Conservation (phyloP, 2,113 vertebrate species). For the Shinisaurus crocodilurus region DNA sequence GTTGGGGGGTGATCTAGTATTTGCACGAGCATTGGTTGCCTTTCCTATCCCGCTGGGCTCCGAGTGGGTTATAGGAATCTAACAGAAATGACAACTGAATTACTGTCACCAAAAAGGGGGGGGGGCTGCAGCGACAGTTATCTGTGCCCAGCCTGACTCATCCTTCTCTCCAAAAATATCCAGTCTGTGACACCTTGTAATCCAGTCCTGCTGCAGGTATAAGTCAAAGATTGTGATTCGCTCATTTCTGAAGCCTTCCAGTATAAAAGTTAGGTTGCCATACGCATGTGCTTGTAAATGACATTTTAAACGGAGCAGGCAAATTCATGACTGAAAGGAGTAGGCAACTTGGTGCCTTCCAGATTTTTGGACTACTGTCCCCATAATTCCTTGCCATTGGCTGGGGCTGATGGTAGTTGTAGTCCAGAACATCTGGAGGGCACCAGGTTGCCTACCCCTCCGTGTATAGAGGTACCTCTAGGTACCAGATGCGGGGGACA, state of each 20-base stretch:
- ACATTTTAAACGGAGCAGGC: background rate
- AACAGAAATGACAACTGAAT: background rate
- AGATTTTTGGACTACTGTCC: background rate
- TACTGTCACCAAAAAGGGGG: background rate
- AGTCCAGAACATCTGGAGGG: background rate
- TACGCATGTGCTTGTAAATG: background rate
- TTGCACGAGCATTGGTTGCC: background rate
- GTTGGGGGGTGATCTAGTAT: background rate
- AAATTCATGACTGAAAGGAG: background rate
- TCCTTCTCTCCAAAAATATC: background rate
- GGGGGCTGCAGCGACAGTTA: background rate
- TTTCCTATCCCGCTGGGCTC: too few relatives aligned
- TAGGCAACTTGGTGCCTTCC: too few relatives aligned
- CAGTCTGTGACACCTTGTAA: background rate
- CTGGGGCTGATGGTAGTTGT: background rate
- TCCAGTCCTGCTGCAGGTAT: background rate
- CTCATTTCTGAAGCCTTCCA: background rate
- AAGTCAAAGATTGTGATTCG: background rate
- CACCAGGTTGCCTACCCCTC: background rate
- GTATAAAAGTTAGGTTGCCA: background rate
- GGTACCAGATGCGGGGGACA: background rate
- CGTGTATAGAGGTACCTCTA: background rate
- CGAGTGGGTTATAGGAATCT: background rate
- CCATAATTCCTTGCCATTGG: background rate
- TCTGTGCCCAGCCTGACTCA: background rate